Evolutionary conservation across 2,888 invertebrate species (phyloP), one percentile per base, ranked within the genome.

Genomic region (Incurvaria masculella): DNA sequence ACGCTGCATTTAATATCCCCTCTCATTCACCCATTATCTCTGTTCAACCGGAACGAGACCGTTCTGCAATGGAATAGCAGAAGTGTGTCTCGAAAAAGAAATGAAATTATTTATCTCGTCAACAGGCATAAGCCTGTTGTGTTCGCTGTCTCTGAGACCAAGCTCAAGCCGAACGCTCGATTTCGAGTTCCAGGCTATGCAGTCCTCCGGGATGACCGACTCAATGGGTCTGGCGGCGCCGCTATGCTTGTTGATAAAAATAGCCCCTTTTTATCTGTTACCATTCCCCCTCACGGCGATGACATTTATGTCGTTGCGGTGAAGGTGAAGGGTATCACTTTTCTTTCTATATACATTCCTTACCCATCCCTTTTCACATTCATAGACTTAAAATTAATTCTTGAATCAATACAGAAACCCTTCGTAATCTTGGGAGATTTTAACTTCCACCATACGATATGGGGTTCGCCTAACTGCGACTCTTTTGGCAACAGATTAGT

Each of bases 191-290:
- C 44, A 16, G 44, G 26, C 10, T 44, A 18, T 21, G 17, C 17
- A 8, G 14, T 6, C 14, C 33, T 33, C 33, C 33, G 33, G 8
- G 33, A 33, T n/a, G 4, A 33, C 14, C 8, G 16, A 19, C 17
- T 8, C 17, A 27, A 44, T 14, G 44, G 44, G 4, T 44, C 26
- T 45, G 45, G 20, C 14, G 45, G 45, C 19, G 11, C 20, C 38
- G 39, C 38, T 20, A n/a, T 38, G 4, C 16, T 39, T 20, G 8
- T 39, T 11, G 23, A 45, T 8, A 33, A 33, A 14, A 33, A 33
- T 14, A 14, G 8, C 14, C 33, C 33, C 14, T 33, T 33, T 11
- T 8, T 14, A 14, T n/a, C 11, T 23, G 23, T 23, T 23, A 10
- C n/a, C n/a, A 23, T 23, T 10, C 10, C 10, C 23, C 4, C 33